A percentile compares a stretch with the other conserved stretches of the same genome.
Conservation (phyloP, 2,113 vertebrate species). For the Dendrocopos noguchii region DNA sequence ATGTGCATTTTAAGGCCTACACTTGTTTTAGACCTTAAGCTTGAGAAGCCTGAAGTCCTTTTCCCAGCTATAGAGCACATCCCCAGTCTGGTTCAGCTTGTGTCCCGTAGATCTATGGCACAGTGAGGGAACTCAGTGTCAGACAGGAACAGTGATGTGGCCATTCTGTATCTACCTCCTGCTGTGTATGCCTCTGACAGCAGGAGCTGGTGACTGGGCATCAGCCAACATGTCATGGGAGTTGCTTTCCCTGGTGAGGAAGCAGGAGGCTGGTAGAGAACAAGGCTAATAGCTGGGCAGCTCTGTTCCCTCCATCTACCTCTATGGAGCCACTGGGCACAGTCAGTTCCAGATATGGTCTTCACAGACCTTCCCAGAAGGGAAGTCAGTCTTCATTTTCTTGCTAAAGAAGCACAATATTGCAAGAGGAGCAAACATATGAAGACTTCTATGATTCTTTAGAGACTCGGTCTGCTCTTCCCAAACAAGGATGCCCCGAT, state of each 20-base stretch:
- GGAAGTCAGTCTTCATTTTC: background rate
- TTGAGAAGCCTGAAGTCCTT: background rate
- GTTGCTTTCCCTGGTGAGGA: background rate
- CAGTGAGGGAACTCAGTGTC: rapidly evolving
- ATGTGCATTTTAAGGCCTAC: background rate
- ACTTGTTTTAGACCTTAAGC: background rate
- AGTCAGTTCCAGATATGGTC: rapidly evolving
- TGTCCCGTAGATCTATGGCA: background rate
- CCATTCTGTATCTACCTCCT: rapidly evolving
- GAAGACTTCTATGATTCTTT: background rate
- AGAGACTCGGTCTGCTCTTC: background rate
- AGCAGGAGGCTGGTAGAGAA: background rate
- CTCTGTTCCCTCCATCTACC: background rate
- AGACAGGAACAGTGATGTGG: background rate
- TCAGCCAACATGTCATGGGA: background rate
- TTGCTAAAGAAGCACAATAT: background rate
- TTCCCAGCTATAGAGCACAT: background rate
- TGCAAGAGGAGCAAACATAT: background rate
- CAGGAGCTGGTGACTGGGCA: background rate
- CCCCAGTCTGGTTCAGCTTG: background rate
- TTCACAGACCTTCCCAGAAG: background rate
- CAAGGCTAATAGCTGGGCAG: background rate
- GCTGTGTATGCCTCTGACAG: background rate
- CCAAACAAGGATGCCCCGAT: background rate
- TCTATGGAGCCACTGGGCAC: background rate